A percentile compares a stretch with the other conserved stretches of the same genome.
Conservation (phyloP, 2,113 vertebrate genomes). For the Bubo bubo region DNA sequence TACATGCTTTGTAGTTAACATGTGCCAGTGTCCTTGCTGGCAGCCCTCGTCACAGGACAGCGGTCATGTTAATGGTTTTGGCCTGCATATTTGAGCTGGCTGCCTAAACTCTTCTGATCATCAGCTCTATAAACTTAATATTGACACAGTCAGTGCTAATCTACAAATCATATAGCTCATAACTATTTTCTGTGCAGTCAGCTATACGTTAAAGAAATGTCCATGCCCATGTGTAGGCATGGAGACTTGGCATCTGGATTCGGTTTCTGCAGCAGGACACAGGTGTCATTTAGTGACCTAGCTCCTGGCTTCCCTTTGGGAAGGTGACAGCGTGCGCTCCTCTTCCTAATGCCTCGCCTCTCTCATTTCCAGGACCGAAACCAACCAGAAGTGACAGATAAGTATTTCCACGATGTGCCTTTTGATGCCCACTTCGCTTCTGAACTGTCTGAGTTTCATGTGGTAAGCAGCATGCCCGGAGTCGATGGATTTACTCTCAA, state of each 20-base stretch:
- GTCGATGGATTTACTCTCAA: conserved; percentile 96
- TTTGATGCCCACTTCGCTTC: conserved; percentile 93
- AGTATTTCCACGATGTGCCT: conserved; percentile 93
- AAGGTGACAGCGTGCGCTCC: background rate
- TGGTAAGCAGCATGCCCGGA: conserved; percentile 86
- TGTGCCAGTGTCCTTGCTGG: background rate
- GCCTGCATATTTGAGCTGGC: accelerated
- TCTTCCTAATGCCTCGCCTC: background rate
- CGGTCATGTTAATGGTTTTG: accelerated
- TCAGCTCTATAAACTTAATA: background rate
- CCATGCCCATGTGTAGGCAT: accelerated
- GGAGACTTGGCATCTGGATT: accelerated
- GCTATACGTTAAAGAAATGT: accelerated
- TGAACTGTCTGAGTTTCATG: conserved; percentile 83
- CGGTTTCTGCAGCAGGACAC: background rate
- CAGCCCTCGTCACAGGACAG: background rate
- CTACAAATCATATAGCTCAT: background rate
- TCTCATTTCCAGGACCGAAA: conserved; percentile 85
- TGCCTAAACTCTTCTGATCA: background rate
- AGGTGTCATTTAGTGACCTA: too few relatives aligned
- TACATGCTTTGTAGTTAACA: background rate
- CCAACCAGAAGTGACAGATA: conserved; percentile 90
- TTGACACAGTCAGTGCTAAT: background rate
- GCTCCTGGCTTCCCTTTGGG: background rate
- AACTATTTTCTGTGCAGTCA: background rate